A percentile compares a stretch with the other conserved stretches of the same genome.
These are phyloP conservation scores for Thecocarcelia acutangulata DNA, from an alignment of 2,888 invertebrate genomes.

Conservation along the genomic window DNA sequence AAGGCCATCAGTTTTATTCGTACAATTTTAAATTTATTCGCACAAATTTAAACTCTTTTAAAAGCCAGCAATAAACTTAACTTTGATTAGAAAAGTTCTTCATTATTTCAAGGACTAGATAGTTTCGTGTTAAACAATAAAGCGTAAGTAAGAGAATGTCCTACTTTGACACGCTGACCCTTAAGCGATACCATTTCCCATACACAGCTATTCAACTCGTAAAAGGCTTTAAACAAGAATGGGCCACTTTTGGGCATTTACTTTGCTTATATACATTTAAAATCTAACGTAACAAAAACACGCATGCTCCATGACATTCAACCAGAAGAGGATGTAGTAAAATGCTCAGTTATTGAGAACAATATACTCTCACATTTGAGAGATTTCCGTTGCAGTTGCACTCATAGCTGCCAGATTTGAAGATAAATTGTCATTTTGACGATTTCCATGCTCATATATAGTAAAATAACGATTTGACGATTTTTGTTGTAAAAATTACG, in stretches of 20 bases:
- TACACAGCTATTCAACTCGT: background rate
- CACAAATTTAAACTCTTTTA: no score
- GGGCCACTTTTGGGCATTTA: background rate
- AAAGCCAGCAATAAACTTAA: no score
- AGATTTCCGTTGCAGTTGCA: no score
- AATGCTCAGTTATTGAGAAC: background rate
- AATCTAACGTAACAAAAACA: background rate
- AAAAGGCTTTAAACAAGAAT: conserved; percentile 11
- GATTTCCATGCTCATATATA: no score
- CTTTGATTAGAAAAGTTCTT: no score
- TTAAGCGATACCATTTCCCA: background rate
- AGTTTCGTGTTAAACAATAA: background rate
- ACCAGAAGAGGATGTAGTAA: conserved; percentile 1
- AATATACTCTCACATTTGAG: background rate
- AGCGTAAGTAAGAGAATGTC: background rate
- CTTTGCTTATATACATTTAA: conserved; percentile 7
- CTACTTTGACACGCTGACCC: conserved; percentile 8
- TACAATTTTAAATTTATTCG: no score
- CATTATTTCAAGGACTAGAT: no score
- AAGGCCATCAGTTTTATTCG: no score
- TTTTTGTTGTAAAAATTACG: no score
- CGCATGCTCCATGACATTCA: conserved; percentile 40
- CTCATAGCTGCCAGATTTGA: no score
- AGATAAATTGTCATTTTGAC: no score
- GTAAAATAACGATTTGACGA: no score